Evolutionary conservation across 2,113 vertebrate species (phyloP).

Genomic region (Otolemur garnettii): DNA sequence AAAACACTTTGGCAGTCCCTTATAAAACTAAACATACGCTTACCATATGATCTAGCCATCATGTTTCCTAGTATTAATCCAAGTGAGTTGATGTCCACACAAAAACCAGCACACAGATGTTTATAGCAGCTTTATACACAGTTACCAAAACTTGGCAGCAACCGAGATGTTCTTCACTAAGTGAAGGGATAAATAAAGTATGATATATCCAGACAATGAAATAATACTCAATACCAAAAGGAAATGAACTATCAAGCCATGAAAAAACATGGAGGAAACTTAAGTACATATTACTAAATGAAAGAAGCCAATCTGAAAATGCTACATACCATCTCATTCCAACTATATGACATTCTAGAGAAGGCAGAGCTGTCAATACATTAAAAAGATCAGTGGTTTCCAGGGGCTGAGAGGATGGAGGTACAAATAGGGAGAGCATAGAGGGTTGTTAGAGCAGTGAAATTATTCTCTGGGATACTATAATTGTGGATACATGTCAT

Average conservation of each 20-base stretch:
- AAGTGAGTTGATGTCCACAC: not conserved
- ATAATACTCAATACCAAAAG: not conserved
- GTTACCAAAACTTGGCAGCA: not conserved
- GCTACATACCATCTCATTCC: not conserved
- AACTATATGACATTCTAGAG: not conserved
- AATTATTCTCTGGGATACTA: not conserved
- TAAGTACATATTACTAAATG: not conserved
- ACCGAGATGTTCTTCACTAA: not conserved
- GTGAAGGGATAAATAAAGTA: not conserved
- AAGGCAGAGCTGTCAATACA: not conserved
- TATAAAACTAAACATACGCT: conserved; percentile 9
- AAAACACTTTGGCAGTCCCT: conserved; percentile 1
- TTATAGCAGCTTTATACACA: not conserved
- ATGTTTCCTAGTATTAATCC: not conserved
- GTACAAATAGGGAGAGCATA: not conserved
- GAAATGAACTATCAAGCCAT: not conserved
- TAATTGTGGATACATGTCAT: not conserved
- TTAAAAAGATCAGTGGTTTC: not conserved
- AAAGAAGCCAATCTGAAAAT: not conserved
- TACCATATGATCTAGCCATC: not conserved
- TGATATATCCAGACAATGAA: not conserved
- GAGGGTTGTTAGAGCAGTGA: not conserved
- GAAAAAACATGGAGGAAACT: not conserved
- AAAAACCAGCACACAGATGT: not conserved
- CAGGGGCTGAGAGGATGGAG: not conserved